Percentiles rank a stretch among this genome's conserved stretches.
phyloP scores from a whole-genome alignment of 2,113 vertebrate genomes.

The Rafetus swinhoei region DNA sequence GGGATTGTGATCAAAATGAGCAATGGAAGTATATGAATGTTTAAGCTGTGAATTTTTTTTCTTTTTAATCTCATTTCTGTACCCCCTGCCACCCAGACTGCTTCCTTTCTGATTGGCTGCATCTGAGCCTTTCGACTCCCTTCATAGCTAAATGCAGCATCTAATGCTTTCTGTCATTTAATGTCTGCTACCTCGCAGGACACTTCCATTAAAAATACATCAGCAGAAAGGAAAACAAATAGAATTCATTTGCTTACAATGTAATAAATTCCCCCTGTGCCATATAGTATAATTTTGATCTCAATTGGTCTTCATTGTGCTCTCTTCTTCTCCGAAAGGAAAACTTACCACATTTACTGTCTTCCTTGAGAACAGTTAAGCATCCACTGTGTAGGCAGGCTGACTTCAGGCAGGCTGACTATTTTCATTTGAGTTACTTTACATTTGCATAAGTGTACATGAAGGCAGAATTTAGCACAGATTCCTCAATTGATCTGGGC shows the following conservation, averaged over 20 bases:
- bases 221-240: constrained; percentile 36
- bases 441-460: background rate
- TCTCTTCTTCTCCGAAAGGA: background rate
- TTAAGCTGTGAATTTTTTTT: background rate
- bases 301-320: background rate
- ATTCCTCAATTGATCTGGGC: background rate
- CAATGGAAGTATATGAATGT: background rate
- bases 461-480: background rate
- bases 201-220: constrained; percentile 40
- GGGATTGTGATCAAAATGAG: background rate
- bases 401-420: background rate
- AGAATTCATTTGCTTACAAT: constrained; percentile 28
- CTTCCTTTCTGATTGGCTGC: background rate
- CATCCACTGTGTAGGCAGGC: background rate
- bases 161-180: background rate
- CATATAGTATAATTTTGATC: background rate
- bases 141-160: constrained; percentile 19
- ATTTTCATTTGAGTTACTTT: background rate
- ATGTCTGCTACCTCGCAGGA: background rate
- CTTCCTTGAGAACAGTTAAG: constrained; percentile 13
- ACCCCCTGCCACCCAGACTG: background rate
- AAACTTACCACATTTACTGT: background rate
- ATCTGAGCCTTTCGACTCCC: background rate
- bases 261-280: background rate
- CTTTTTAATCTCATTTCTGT: background rate